Evolutionary conservation across 2,113 vertebrate genomes (phyloP), one percentile per base, ranked within the genome.

Genomic region (Sitta europaea): DNA sequence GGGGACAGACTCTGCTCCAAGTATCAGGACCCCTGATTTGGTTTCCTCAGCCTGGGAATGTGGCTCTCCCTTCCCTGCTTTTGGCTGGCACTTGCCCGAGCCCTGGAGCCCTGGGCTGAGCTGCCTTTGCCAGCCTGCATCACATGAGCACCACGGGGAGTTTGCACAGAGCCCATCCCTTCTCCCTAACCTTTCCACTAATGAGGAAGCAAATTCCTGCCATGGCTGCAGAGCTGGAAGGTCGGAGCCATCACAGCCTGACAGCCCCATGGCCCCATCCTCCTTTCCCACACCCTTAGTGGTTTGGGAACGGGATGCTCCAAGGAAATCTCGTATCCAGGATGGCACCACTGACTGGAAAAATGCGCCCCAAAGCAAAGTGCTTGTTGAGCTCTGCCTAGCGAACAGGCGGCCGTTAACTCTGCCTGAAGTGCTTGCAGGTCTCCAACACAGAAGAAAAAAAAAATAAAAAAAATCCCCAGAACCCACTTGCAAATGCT

Each of bases 171-270:
- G 79, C 79, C 0, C 4, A 47, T 72, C 88, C 47, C 3, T 66
- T 82, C 83, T 72, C 83, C 74, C 31, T 43, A 82, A 88, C 89
- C 96, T 94, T 94, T 92, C 74, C 8, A 8, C 54, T 89, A 94
- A 94, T 13, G 81, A 97, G 95, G 94, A 55, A 61, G n/a, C 67
- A 68, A 89, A 94, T 59, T 78, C 78, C 61, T 54, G 90, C 78
- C 78, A 78, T 91, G 77, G 90, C 75, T 84, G 87, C n/a, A 8
- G 81, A 0, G 0, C 71, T 58, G 85, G 71, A 84, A 92, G 87
- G 68, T 95, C 50, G 11, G 48, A 57, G 36, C 73, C 17, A 1
- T 19, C 5, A 6, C 72, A 67, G 51, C 66, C 66, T 1, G 3
- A 35, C 0, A 4, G 38, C 33, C 61, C 65, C 12, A 0, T 1